Conservation (phyloP, 2,113 vertebrate genomes). For the Phyllostomus discolor region DNA sequence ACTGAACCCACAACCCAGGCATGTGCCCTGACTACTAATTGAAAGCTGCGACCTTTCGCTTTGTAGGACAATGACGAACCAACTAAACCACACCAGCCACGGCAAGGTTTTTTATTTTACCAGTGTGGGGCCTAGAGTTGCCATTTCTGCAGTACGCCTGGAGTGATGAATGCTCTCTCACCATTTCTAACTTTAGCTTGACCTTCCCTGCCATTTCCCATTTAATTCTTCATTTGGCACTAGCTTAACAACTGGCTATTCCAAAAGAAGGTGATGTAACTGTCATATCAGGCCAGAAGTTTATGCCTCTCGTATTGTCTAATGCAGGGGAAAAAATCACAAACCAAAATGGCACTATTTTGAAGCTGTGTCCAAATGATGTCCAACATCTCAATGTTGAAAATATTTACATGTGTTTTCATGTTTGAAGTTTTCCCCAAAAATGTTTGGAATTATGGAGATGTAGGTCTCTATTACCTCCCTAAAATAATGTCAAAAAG, state of each 20-base stretch:
- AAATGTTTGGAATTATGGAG: neutral
- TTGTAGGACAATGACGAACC: no score
- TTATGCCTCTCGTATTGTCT: conserved; percentile 9
- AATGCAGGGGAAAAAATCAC: neutral
- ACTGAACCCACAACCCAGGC: no score
- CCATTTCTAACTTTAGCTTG: conserved; percentile 59
- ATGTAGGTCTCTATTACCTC: neutral
- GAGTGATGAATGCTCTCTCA: conserved; percentile 27
- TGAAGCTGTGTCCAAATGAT: neutral
- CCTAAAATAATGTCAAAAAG: neutral
- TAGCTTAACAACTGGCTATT: conserved; percentile 48
- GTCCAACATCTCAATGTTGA: neutral
- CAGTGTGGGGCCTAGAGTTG: neutral
- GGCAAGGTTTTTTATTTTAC: neutral
- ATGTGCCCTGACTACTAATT: no score
- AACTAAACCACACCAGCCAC: no score
- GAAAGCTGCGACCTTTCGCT: no score
- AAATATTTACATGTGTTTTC: neutral
- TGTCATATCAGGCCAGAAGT: conserved; percentile 42
- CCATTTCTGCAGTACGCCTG: conserved; percentile 34
- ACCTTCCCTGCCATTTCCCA: conserved; percentile 51
- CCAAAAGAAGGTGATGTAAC: conserved; percentile 41
- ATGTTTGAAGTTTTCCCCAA: neutral
- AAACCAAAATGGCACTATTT: neutral
- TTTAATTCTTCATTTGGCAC: conserved; percentile 51